Percentiles rank a stretch among this genome's conserved stretches.
phyloP scores from a whole-genome alignment of 2,113 vertebrate species.

The Phocoena phocoena region DNA sequence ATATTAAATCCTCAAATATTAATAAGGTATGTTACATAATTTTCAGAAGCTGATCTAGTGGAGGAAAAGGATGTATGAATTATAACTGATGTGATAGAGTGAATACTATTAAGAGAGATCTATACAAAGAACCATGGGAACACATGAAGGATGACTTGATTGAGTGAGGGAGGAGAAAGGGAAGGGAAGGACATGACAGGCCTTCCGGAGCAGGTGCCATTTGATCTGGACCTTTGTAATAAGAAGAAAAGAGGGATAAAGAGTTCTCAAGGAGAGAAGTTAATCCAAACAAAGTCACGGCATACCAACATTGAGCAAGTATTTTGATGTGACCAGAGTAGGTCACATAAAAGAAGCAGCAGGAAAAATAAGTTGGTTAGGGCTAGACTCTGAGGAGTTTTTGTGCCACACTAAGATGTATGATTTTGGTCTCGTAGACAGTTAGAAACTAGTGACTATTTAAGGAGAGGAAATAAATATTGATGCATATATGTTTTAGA shows the following conservation, averaged over 20 bases:
- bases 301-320: not conserved
- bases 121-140: not conserved
- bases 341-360: not conserved
- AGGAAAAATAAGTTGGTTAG: not conserved
- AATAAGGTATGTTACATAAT: not conserved
- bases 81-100: not conserved
- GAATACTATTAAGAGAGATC: not conserved
- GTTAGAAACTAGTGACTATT: not conserved
- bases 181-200: not conserved
- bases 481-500: not conserved
- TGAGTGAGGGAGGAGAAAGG: not conserved
- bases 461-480: not conserved
- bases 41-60: not conserved
- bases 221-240: not conserved
- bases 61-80: not conserved
- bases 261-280: not conserved
- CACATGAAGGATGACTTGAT: not conserved
- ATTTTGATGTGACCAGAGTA: not conserved
- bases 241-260: not conserved
- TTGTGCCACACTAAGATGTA: not conserved
- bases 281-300: not conserved
- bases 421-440: not conserved
- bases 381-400: not conserved
- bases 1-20: slow-evolving; percentile 5
- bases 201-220: not conserved